Percentiles rank a stretch among this genome's conserved stretches.
Conservation (phyloP, 2,888 invertebrate genomes). For the Rhagium mordax region DNA sequence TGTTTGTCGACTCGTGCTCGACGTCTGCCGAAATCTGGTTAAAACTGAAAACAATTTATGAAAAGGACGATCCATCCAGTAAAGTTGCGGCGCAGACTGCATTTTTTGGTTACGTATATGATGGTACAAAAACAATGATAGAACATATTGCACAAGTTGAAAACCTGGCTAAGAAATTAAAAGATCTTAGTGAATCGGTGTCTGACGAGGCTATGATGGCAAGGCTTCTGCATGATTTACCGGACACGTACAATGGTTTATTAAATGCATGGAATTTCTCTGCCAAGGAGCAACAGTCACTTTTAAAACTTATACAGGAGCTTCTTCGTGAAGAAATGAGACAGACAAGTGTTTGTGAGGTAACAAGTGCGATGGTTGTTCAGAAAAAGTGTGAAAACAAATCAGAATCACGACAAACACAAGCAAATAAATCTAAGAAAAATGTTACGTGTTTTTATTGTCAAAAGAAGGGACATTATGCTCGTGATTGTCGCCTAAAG, state of each 20-base stretch:
- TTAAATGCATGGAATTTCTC: conserved; percentile 7
- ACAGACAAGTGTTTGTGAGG: background rate
- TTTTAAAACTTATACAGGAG: background rate
- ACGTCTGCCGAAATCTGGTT: background rate
- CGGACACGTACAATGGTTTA: background rate
- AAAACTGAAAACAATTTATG: background rate
- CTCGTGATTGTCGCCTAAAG: conserved; percentile 1
- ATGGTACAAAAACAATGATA: background rate
- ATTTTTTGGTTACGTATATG: background rate
- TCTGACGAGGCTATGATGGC: background rate
- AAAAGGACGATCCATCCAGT: background rate
- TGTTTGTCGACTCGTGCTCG: background rate
- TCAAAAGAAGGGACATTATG: conserved; percentile 4
- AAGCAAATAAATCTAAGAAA: background rate
- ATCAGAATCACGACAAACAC: background rate
- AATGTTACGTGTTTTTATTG: conserved; percentile 4
- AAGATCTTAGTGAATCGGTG: background rate
- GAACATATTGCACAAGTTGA: background rate
- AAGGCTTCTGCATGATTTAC: background rate
- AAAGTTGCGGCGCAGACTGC: background rate
- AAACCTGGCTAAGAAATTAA: background rate
- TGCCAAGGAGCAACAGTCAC: conserved; percentile 6
- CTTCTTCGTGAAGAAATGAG: conserved; percentile 1
- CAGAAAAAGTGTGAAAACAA: conserved; percentile 5
- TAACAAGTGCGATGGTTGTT: conserved; percentile 3